Base-by-base conservation (phyloP, 2,113 vertebrate genomes). In the Pholis gunnellus region DNA sequence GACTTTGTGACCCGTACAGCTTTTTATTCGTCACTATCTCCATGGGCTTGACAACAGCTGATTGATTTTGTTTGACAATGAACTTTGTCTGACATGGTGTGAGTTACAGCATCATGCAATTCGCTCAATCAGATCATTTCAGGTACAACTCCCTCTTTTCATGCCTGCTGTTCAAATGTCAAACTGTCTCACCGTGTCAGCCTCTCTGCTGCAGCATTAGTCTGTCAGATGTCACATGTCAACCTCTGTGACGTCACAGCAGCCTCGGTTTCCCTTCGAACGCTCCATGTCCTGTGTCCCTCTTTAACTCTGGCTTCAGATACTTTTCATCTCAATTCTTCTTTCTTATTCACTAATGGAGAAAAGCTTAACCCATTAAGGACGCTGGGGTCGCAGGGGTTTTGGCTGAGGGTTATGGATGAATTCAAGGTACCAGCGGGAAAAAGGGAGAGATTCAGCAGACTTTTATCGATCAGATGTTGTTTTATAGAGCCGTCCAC, bases 401-500 rank as follows among this genome's bases (percentile, higher is more conserved):
- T 79, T 79, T 79, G 85, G 81, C 70, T 75, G 66, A 80, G 15
- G 77, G 71, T 82, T 60, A 69, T 34, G 44, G 71, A 80, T 84
- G 54, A 88, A 78, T 86, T 76, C 29, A 87, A 83, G 84, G 80
- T 78, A 83, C 44, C 77, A 76, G 34, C 48, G 81, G 17, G 80
- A 56, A 52, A 36, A 9, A 68, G 18, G 64, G 52, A 59, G 25
- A 78, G 74, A 68, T 73, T 66, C 60, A 82, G 70, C 72, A 61
- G 64, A 34, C 72, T 60, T 1, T 6, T 82, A 90, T 89, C 4
- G 80, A 93, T 90, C 84, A 68, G 64, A 75, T 73, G 72, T 48
- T 78, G 72, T 82, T 91, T 89, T 85, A 91, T 85, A 3, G 85
- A 82, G 70, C 44, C 54, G 78, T 89, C 65, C 59, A 89, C 42